Percentiles rank a stretch among this genome's conserved stretches.
Conservation (phyloP, 2,113 vertebrate genomes). For the Emydura subglobosa region DNA sequence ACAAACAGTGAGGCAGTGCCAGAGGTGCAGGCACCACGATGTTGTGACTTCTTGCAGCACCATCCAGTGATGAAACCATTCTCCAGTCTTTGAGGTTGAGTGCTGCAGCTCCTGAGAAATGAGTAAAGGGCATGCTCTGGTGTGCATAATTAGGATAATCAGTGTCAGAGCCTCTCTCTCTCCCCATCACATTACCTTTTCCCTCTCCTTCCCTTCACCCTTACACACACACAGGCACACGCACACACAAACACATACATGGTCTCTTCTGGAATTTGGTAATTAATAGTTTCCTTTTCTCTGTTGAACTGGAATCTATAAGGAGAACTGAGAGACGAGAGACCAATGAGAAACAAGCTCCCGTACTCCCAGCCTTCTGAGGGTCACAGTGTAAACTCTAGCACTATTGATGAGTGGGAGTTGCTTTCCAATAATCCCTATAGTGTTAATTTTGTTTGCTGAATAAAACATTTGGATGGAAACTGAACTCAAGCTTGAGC, state of each 20-base stretch:
- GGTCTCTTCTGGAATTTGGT: not conserved
- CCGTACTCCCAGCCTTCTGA: not conserved
- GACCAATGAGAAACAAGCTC: not conserved
- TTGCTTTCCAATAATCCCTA: not conserved
- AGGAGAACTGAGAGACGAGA: constrained; percentile 31
- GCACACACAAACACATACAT: not conserved
- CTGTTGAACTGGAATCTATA: not conserved
- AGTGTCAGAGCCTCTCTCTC: not conserved
- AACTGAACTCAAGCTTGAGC: not conserved
- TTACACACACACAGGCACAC: not conserved
- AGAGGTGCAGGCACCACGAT: not conserved
- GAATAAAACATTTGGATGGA: not conserved
- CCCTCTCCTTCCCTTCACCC: not conserved
- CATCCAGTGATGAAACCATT: not conserved
- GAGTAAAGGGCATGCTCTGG: not conserved
- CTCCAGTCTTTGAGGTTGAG: not conserved
- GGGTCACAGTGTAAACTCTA: not conserved
- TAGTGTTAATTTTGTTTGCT: not conserved
- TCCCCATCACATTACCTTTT: not conserved
- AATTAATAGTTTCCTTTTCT: constrained; percentile 14
- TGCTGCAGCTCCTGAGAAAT: not conserved
- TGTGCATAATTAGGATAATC: not conserved
- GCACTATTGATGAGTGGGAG: not conserved
- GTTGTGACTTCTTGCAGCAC: not conserved
- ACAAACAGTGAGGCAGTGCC: not conserved